phyloP scores from a whole-genome alignment of 1,140 invertebrate genomes.

The Heliconius melpomene region DNA sequence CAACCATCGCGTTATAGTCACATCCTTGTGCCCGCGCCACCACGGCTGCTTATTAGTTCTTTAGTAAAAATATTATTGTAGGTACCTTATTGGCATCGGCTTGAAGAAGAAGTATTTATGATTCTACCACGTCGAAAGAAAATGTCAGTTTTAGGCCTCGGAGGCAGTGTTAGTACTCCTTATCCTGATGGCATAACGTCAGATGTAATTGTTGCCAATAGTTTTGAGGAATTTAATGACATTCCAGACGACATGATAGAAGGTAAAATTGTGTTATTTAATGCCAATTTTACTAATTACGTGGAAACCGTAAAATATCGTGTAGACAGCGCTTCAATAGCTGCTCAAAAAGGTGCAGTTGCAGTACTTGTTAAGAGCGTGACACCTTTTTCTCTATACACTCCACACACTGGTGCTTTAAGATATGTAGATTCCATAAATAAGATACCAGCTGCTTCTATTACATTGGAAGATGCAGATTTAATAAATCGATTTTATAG shows the following conservation, averaged over 20 bases:
- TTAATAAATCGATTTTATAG: conserved; percentile 85
- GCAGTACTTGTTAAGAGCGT: conserved; percentile 88
- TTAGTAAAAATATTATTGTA: conserved; percentile 42
- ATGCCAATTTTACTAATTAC: conserved; percentile 84
- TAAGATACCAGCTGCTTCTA: conserved; percentile 90
- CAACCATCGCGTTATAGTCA: too few relatives aligned
- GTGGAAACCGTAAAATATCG: conserved; percentile 80
- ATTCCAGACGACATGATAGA: conserved; percentile 69
- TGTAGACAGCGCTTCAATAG: conserved; percentile 79
- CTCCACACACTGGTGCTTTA: conserved; percentile 86
- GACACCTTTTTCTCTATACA: conserved; percentile 87
- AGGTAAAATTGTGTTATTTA: conserved; percentile 90
- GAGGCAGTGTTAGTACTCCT: conserved; percentile 84
- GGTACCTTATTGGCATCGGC: conserved; percentile 80
- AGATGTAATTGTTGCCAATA: conserved; percentile 85
- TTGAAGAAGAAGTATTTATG: conserved; percentile 83
- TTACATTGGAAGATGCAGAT: conserved; percentile 90
- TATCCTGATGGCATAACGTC: conserved; percentile 85
- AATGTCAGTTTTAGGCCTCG: conserved; percentile 85
- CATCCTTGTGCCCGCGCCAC: too few relatives aligned
- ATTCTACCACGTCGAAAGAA: conserved; percentile 82
- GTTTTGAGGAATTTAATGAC: conserved; percentile 84
- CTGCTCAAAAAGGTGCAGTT: conserved; percentile 87
- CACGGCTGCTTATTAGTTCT: not conserved
- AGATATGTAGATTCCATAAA: conserved; percentile 82